Evolutionary conservation across 2,113 vertebrate species (phyloP).

Genomic region (Tinamus guttatus): DNA sequence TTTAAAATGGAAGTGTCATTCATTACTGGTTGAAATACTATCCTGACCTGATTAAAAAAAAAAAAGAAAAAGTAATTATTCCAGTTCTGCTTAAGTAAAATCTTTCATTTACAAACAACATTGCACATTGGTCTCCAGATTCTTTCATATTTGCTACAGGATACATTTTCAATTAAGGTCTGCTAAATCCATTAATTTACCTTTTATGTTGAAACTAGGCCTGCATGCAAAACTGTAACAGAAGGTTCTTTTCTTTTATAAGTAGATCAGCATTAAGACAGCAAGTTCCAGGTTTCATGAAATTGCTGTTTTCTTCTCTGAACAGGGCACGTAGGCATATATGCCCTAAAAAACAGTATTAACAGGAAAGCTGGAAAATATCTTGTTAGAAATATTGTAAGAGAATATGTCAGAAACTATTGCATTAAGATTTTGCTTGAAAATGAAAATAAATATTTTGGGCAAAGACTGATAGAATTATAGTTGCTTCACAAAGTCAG

Average conservation of each 20-base stretch:
- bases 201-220: conserved; percentile 14
- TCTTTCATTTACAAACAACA: conserved; percentile 12
- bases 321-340: neutral
- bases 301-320: neutral
- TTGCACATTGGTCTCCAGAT: neutral
- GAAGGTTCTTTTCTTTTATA: neutral
- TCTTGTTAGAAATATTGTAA: neutral
- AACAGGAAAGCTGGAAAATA: neutral
- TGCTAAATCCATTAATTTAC: neutral
- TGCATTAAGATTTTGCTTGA: neutral
- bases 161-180: conserved; percentile 28
- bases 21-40: conserved; percentile 15
- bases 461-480: neutral
- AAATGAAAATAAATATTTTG: neutral
- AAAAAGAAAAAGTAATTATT: neutral
- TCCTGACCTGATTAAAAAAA: neutral
- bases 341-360: neutral
- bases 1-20: conserved; percentile 27
- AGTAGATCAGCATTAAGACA: neutral
- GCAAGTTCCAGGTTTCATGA: neutral
- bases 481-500: neutral
- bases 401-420: neutral
- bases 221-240: neutral
- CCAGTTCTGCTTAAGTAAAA: neutral
- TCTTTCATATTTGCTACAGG: neutral